These are phyloP conservation scores for Clanis bilineata DNA, from an alignment of 2,888 invertebrate genomes.

Conservation along the genomic window DNA sequence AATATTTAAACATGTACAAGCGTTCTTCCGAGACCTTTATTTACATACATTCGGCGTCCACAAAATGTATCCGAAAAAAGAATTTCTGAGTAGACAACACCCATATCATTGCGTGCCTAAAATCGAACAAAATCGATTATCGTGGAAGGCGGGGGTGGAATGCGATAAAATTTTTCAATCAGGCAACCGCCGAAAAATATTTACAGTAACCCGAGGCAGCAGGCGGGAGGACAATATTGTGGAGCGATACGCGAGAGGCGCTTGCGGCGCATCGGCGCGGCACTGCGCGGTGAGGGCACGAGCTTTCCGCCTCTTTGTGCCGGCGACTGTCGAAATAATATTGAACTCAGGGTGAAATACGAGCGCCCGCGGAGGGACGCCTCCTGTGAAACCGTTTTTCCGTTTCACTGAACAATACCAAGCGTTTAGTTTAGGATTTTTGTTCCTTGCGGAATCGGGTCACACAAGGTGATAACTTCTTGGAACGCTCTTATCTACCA, in stretches of 20 bases:
- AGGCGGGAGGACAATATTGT: conserved; percentile 76
- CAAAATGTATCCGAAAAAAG: conserved; percentile 1
- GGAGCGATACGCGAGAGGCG: conserved; percentile 63
- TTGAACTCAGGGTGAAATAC: conserved; percentile 79
- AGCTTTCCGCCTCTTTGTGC: conserved; percentile 76
- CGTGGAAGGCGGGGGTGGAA: conserved; percentile 63
- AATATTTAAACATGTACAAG: background rate
- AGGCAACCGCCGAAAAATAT: conserved; percentile 78
- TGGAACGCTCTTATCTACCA: background rate
- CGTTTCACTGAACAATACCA: conserved; percentile 71
- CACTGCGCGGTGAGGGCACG: conserved; percentile 52
- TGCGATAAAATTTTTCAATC: conserved; percentile 80
- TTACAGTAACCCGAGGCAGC: conserved; percentile 78
- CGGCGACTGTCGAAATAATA: conserved; percentile 76
- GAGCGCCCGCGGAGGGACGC: conserved; percentile 70
- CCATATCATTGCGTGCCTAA: conserved; percentile 57
- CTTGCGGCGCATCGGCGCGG: conserved; percentile 63
- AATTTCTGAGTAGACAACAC: conserved; percentile 37
- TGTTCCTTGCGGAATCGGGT: conserved; percentile 50
- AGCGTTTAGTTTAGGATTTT: conserved; percentile 67
- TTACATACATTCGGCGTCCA: conserved; percentile 28
- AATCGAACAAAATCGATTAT: conserved; percentile 70
- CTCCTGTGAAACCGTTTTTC: conserved; percentile 75
- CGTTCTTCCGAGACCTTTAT: background rate
- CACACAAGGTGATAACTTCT: conserved; percentile 35